A percentile compares a stretch with the other conserved stretches of the same genome.
Conservation (phyloP, 2,113 vertebrate species). For the Paratilapia polleni region DNA sequence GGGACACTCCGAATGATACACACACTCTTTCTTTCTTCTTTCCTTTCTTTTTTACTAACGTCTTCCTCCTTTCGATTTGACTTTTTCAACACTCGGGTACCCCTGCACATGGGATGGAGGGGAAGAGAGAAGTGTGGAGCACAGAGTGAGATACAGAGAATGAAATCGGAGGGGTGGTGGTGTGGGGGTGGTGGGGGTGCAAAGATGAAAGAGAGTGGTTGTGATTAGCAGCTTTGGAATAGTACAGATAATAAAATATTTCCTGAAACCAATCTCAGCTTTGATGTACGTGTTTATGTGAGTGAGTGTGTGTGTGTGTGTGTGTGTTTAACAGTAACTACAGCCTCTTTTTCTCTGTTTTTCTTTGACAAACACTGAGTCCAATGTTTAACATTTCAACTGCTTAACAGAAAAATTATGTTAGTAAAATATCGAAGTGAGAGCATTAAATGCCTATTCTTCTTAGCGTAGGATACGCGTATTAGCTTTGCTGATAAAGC, state of each 20-base stretch:
- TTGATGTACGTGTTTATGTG: slow-evolving; percentile 61
- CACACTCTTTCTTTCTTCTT: background rate
- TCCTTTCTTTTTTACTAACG: slow-evolving; percentile 1
- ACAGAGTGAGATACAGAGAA: slow-evolving; percentile 32
- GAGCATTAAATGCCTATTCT: background rate
- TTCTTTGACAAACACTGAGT: slow-evolving; percentile 3
- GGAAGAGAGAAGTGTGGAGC: slow-evolving; percentile 7
- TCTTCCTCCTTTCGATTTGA: slow-evolving; percentile 15
- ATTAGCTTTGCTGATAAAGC: background rate
- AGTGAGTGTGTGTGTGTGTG: slow-evolving; percentile 17
- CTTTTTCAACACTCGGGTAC: slow-evolving; percentile 19
- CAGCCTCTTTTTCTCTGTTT: background rate
- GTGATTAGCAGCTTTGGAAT: slow-evolving; percentile 77
- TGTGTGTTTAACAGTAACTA: background rate
- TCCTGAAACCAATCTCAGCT: slow-evolving; percentile 76
- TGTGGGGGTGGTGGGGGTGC: slow-evolving; percentile 28
- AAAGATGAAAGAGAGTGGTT: slow-evolving; percentile 76
- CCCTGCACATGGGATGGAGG: slow-evolving; percentile 1
- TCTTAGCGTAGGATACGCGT: background rate
- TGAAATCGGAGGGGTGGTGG: slow-evolving; percentile 32
- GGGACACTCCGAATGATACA: slow-evolving; percentile 2
- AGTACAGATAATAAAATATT: slow-evolving; percentile 75
- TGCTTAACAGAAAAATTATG: background rate
- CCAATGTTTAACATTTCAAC: background rate
- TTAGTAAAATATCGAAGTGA: background rate